Conservation (phyloP, 2,797 vertebrate genomes). For the Sebastes taczanowskii region DNA sequence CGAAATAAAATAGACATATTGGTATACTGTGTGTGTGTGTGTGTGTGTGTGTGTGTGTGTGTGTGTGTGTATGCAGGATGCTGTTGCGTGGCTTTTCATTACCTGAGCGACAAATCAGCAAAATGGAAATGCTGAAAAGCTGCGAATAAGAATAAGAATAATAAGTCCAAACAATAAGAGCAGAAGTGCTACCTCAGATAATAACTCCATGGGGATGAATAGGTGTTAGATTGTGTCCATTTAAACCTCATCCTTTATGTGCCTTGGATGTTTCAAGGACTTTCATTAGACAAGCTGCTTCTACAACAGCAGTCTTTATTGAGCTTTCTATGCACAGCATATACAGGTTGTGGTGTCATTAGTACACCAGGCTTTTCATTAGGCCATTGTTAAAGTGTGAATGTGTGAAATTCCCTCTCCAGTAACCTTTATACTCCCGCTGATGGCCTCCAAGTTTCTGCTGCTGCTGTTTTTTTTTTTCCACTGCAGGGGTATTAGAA, state of each 20-base stretch:
- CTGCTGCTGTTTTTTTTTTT: conserved; percentile 21
- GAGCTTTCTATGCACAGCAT: conserved; percentile 6
- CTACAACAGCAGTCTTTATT: conserved; percentile 5
- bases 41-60: too few species aligned
- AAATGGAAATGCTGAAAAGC: conserved; percentile 23
- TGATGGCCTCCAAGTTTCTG: conserved; percentile 39
- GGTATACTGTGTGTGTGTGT: too few species aligned
- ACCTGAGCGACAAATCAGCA: conserved; percentile 35
- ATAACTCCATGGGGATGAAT: conserved; percentile 33
- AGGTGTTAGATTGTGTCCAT: not conserved
- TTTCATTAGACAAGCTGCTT: conserved; percentile 21
- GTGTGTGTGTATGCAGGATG: not conserved
- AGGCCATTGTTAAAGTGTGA: conserved; percentile 37
- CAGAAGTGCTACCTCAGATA: conserved; percentile 15
- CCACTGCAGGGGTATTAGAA: conserved; percentile 43
- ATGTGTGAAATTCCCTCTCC: conserved; percentile 33
- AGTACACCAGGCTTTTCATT: conserved; percentile 35
- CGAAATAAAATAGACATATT: too few species aligned
- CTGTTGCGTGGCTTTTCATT: conserved; percentile 32
- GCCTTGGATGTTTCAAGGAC: conserved; percentile 33
- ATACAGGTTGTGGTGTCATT: conserved; percentile 16
- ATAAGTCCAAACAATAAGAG: conserved; percentile 15
- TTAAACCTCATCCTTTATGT: conserved; percentile 16
- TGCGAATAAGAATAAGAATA: not conserved
- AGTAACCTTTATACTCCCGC: conserved; percentile 50